Evolutionary conservation across 2,888 invertebrate genomes (phyloP), one percentile per base, ranked within the genome.

Genomic region (Pheosia tremula): DNA sequence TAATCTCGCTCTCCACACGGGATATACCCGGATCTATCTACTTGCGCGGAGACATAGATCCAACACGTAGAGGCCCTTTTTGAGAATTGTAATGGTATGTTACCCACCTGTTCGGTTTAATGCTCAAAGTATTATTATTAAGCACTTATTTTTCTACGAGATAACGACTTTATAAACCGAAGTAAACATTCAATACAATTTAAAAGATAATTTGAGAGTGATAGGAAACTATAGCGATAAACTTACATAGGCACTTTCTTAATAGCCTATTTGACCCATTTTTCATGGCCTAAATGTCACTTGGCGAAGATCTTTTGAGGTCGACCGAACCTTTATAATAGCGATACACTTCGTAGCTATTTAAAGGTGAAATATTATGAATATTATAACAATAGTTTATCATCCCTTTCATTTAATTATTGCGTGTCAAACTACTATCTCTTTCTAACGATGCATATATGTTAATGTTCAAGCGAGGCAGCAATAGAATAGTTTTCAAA

Each of bases 401-500:
- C 39, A 39, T 55, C 36, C 10, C 37, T 11, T 37, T 7, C 9
- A 54, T 38, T 39, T 55, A 38, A 55, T 55, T n/a, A 39, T 3
- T 10, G n/a, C 55, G 13, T 11, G 50, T 39, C 37, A 39, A 13
- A 13, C 9, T 39, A 54, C 8, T 54, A 36, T 39, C 39, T 55
- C 55, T 13, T n/a, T 55, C 39, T 13, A 0, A 3, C 39, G 3
- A 6, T 11, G 47, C 6, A 55, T 13, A 39, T 55, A 39, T 55
- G 0, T 7, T 13, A 11, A 5, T 39, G n/a, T 36, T 13, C 11
- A 52, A 66, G 57, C 55, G 59, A 52, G 61, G 66, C 58, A 57
- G 59, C 58, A 37, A 54, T 39, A 66, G 57, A 63, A 63, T 63
- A 69, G 64, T 65, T 57, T 59, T 63, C 58, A 76, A 71, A 76